Percentiles rank a stretch among this genome's conserved stretches.
phyloP scores from a whole-genome alignment of 2,113 vertebrate genomes.

The Pungitius pungitius region DNA sequence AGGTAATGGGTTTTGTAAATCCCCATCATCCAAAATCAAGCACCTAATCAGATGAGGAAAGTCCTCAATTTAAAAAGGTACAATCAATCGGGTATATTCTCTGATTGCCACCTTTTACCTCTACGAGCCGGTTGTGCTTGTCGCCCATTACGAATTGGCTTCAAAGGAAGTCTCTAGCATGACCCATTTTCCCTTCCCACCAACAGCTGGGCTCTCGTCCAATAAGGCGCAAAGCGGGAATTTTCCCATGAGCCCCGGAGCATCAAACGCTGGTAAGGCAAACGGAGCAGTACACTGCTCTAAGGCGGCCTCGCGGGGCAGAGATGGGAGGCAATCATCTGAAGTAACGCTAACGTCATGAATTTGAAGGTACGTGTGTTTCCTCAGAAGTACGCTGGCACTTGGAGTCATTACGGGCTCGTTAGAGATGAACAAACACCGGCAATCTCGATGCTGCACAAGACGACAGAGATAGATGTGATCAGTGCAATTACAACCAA shows the following conservation, averaged over 20 bases:
- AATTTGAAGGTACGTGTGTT: conserved; percentile 15
- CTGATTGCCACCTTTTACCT: conserved; percentile 67
- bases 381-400: conserved; percentile 15
- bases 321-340: conserved; percentile 36
- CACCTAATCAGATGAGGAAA: conserved; percentile 48
- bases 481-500: conserved; percentile 25
- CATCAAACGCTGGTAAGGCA: conserved; percentile 41
- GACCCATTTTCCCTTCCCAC: conserved; percentile 70
- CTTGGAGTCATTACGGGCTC: conserved; percentile 42
- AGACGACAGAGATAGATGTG: conserved; percentile 27
- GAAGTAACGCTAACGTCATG: conserved; percentile 24
- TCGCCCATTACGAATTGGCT: conserved; percentile 62
- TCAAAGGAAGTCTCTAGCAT: conserved; percentile 68
- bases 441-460: conserved; percentile 15
- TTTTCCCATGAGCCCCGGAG: conserved; percentile 52
- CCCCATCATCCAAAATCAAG: conserved; percentile 44
- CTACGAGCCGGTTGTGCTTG: conserved; percentile 50
- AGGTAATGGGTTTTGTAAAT: conserved; percentile 46
- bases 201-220: conserved; percentile 62
- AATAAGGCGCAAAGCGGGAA: conserved; percentile 54
- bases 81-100: conserved; percentile 51
- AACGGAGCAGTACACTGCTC: conserved; percentile 18
- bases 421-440: conserved; percentile 51
- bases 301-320: conserved; percentile 10
- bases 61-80: conserved; percentile 59